Evolutionary conservation across 2,888 invertebrate genomes (phyloP), one percentile per base, ranked within the genome.

Genomic region (Tachina fera): DNA sequence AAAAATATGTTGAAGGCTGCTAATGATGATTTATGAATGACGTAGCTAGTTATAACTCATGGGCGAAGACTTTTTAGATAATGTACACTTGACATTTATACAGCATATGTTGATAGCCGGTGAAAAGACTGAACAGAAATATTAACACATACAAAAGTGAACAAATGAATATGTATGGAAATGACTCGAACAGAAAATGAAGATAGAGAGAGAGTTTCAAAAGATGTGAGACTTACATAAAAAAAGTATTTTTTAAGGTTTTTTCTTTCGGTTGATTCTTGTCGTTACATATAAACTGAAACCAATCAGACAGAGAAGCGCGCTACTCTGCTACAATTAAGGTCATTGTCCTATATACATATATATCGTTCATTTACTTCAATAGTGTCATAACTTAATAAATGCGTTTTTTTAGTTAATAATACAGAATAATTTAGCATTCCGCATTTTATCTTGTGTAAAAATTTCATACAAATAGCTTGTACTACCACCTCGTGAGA

Each of bases 331-430:
- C n/a, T n/a, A 60, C n/a, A 60, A 39, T 60, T 58, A 56, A 90
- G 91, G 91, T 90, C 89, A 88, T 90, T 89, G 90, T 90, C 90
- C 91, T 79, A 91, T 88, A 89, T 88, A 81, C 3, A 14, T 65
- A 22, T 9, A 1, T 56, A 31, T n/a, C n/a, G n/a, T n/a, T n/a
- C n/a, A n/a, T n/a, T n/a, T n/a, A n/a, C n/a, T n/a, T n/a, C n/a
- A n/a, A n/a, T n/a, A n/a, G n/a, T n/a, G n/a, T n/a, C n/a, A n/a
- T n/a, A n/a, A n/a, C n/a, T n/a, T n/a, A n/a, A n/a, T n/a, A n/a
- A n/a, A n/a, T n/a, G n/a, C n/a, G n/a, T n/a, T n/a, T n/a, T n/a
- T n/a, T n/a, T n/a, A n/a, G n/a, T n/a, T n/a, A n/a, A n/a, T n/a
- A n/a, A n/a, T n/a, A n/a, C n/a, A n/a, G n/a, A n/a, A n/a, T n/a